Base-by-base conservation (phyloP, 2,888 invertebrate species). In the Volucella bombylans region DNA sequence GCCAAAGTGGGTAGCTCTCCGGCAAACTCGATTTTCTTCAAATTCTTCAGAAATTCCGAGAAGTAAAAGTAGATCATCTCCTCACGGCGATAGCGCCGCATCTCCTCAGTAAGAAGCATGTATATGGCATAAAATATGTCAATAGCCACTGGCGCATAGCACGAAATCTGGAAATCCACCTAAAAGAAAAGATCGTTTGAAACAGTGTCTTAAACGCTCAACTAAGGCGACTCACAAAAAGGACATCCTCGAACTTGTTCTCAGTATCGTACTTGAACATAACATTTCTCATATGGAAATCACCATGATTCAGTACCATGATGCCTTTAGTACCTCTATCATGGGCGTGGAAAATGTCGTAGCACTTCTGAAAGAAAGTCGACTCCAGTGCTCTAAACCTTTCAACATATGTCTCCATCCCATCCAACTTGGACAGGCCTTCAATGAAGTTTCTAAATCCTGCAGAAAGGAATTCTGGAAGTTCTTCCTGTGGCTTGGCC, bases 281-380 rank as follows among this genome's bases (percentile, higher is more conserved):
- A 0, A 74, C 31, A 45, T 83, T 83, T 47, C 45, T 69, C 9
- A 23, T 14, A 23, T 83, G 73, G 43, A 83, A 65, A 14, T 83
- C 79, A 8, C 79, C 79, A 69, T 83, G 83, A 54, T 73, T 83
- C 11, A 82, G 52, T 6, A 79, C 79, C 45, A 79, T 73, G 10
- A 83, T 54, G 2, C 50, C 64, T n/a, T 52, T 14, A 4, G 31
- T n/a, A n/a, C 69, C 74, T 11, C 10, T 47, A 0, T 8, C 12
- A 8, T 57, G 12, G 1, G 69, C 69, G 11, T 65, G 41, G 18
- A 82, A 79, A 47, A 83, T 64, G 12, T 83, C 69, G 14, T 64
- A 55, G 11, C 64, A 64, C 15, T 64, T 74, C 0, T 47, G 8
- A 2, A 83, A 57, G 4, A 83, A 18, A 4, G 14, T 57, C 1